phyloP scores from a whole-genome alignment of 2,113 vertebrate genomes.

The Gadus chalcogrammus region DNA sequence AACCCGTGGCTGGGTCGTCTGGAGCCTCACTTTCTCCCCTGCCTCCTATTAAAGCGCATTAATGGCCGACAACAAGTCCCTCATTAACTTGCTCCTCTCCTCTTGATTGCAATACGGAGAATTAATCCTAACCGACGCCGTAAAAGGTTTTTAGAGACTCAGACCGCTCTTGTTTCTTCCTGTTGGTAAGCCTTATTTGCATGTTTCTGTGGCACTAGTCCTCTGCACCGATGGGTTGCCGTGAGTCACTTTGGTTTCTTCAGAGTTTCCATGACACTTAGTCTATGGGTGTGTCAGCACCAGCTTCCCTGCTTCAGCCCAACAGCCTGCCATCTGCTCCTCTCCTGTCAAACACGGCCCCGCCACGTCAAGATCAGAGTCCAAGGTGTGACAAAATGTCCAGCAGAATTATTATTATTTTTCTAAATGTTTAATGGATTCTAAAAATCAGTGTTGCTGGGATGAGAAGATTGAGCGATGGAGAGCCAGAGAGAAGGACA shows the following conservation, averaged over 20 bases:
- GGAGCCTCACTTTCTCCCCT: conserved; percentile 47
- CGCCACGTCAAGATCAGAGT: conserved; percentile 43
- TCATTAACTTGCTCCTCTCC: conserved; percentile 51
- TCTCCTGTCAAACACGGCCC: conserved; percentile 44
- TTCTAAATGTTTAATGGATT: not conserved
- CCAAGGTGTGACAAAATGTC: conserved; percentile 30
- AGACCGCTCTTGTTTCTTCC: not conserved
- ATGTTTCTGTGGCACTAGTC: conserved; percentile 12
- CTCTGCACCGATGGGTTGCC: conserved; percentile 22
- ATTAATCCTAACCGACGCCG: conserved; percentile 23
- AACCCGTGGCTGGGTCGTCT: conserved; percentile 53
- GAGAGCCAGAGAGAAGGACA: conserved; percentile 18
- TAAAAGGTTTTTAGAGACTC: conserved; percentile 30
- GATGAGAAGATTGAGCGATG: conserved; percentile 3
- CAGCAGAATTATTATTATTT: not conserved
- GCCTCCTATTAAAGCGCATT: conserved; percentile 32
- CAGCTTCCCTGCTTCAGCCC: conserved; percentile 58
- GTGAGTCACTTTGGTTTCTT: conserved; percentile 44
- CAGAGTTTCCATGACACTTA: conserved; percentile 47
- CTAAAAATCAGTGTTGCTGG: no score
- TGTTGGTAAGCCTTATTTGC: conserved; percentile 4
- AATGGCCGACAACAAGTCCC: conserved; percentile 49
- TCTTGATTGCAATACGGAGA: conserved; percentile 38
- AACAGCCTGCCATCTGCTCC: conserved; percentile 60
- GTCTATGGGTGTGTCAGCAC: conserved; percentile 48